Evolutionary conservation across 2,888 invertebrate genomes (phyloP), one percentile per base, ranked within the genome.

Genomic region (Pandemis cinnamomeana): DNA sequence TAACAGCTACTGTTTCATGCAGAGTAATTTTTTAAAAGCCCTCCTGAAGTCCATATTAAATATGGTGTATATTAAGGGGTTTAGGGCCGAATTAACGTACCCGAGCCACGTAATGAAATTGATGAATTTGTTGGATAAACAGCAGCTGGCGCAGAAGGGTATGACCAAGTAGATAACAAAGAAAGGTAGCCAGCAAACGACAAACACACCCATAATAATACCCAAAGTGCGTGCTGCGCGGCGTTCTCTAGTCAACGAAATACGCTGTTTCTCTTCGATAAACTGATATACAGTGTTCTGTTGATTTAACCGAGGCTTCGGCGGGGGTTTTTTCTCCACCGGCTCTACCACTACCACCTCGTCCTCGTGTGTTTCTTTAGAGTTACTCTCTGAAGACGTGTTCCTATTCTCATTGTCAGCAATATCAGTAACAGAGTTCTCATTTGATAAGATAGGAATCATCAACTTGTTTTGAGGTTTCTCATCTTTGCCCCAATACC

Each of bases 141-240:
- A 97, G 89, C 98, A 98, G 78, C 95, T 95, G 11, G 95, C 94
- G 86, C 98, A 98, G 88, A 98, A 99, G 5, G 99, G 98, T 79
- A 97, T 95, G 77, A 98, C 97, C 64, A 99, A 96, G 89, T 99
- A 99, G 96, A 99, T 97, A 53, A 99, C 96, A 90, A 99, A 99
- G 94, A 99, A 99, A 5, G 99, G 99, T 76, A 99, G 95, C 99
- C 99, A 99, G 89, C 99, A 99, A 10, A 99, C 96, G 66, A 99
- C 98, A 88, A 99, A 99, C 0, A 99, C 99, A 6, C 99, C 99
- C 97, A 99, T 99, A 75, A 99, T 99, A 72, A 99, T 99, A 36
- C 99, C 99, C 3, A 99, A 95, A 0, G 99, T 99, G 70, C 99
- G 95, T 0, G 99, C 99, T 0, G 99, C 99, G 58, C 99, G 95